phyloP scores from a whole-genome alignment of 2,888 invertebrate species.

The Yponomeuta cagnagella region DNA sequence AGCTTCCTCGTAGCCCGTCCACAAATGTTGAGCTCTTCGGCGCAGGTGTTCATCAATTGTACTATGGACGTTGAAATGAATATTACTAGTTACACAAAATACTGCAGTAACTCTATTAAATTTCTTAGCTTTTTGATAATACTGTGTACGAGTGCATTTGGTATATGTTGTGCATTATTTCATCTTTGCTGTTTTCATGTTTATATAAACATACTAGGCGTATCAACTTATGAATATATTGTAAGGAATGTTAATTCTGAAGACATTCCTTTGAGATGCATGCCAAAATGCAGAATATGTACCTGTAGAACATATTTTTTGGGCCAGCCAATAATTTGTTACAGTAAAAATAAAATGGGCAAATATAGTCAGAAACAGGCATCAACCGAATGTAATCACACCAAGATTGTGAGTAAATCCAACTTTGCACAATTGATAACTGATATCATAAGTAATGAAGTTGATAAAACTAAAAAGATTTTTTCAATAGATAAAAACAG shows the following conservation, averaged over 20 bases:
- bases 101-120: slow-evolving; percentile 50
- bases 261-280: slow-evolving; percentile 22
- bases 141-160: slow-evolving; percentile 82
- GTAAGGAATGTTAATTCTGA: slow-evolving; percentile 41
- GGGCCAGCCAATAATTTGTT: background rate
- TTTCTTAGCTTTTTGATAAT: slow-evolving; percentile 64
- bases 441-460: slow-evolving; percentile 50
- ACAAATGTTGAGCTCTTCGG: slow-evolving; percentile 76
- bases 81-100: slow-evolving; percentile 24
- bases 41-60: slow-evolving; percentile 59
- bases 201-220: slow-evolving; percentile 87
- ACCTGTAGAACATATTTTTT: background rate
- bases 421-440: slow-evolving; percentile 47
- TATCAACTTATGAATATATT: slow-evolving; percentile 94
- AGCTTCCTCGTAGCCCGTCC: slow-evolving; percentile 78
- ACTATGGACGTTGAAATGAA: slow-evolving; percentile 28
- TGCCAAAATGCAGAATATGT: slow-evolving; percentile 21
- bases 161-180: slow-evolving; percentile 84
- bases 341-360: background rate
- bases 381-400: slow-evolving; percentile 22
- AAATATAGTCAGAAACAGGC: slow-evolving; percentile 20
- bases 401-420: slow-evolving; percentile 21
- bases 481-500: slow-evolving; percentile 55
- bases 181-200: slow-evolving; percentile 93
- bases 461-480: slow-evolving; percentile 50